Evolutionary conservation across 2,888 invertebrate genomes (phyloP).

Genomic region (Glaucopsyche alexis): DNA sequence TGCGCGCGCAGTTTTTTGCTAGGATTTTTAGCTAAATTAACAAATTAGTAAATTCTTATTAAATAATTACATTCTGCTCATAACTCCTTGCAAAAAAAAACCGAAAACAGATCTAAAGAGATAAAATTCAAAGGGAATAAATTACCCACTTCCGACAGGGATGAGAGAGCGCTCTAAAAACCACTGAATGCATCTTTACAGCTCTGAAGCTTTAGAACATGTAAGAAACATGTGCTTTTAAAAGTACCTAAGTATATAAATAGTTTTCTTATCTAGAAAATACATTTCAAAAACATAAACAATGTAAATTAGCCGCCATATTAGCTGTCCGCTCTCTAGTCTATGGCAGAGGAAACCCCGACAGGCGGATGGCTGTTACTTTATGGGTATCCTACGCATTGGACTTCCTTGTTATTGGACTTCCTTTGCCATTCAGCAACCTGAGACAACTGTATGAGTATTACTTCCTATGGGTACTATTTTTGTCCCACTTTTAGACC

Average conservation of each 20-base stretch:
- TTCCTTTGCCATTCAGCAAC: conserved; percentile 21
- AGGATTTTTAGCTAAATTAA: not conserved
- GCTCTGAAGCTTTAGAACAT: not conserved
- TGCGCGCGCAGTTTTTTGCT: not conserved
- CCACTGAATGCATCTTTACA: conserved; percentile 3
- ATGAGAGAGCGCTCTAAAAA: conserved; percentile 5
- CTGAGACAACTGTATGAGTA: not conserved
- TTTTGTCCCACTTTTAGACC: not conserved
- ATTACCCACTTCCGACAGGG: not conserved
- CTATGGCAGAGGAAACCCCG: not conserved
- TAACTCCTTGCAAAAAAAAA: too few relatives aligned
- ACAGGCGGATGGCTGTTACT: not conserved
- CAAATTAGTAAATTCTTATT: not conserved
- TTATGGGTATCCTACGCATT: conserved; percentile 22
- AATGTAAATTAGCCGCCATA: not conserved
- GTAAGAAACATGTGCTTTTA: not conserved
- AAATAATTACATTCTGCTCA: not conserved
- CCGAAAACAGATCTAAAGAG: not conserved
- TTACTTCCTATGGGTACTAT: conserved; percentile 9
- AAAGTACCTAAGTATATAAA: not conserved
- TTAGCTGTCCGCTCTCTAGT: not conserved
- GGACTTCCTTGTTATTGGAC: conserved; percentile 17
- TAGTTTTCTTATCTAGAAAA: not conserved
- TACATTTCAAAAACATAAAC: not conserved
- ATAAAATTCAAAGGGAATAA: not conserved